Conservation (phyloP, 1,140 invertebrate species). For the Drosophila gunungcola region DNA sequence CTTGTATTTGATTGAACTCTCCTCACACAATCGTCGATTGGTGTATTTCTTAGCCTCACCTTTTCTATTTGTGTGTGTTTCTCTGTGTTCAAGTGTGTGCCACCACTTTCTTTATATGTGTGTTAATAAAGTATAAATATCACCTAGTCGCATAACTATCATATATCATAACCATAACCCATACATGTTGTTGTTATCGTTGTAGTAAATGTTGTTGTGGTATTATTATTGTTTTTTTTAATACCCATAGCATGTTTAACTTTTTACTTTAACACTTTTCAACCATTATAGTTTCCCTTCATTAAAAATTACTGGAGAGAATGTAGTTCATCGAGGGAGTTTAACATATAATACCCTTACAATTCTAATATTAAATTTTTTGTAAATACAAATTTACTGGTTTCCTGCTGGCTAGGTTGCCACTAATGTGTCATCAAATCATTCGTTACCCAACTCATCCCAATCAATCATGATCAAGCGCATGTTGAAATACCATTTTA, state of each 20-base stretch:
- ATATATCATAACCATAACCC: conserved; percentile 11
- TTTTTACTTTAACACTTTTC: neutral
- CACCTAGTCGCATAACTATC: conserved; percentile 19
- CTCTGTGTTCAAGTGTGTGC: conserved; percentile 23
- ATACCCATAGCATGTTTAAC: conserved; percentile 16
- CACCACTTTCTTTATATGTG: conserved; percentile 12
- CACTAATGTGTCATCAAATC: neutral
- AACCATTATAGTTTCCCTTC: neutral
- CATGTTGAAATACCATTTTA: conserved; percentile 9
- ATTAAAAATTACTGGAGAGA: neutral
- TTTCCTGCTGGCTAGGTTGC: neutral
- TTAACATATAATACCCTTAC: neutral
- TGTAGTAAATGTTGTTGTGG: conserved; percentile 9
- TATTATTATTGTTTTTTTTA: neutral
- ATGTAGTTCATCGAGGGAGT: neutral
- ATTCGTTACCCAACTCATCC: neutral
- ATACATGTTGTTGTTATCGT: conserved; percentile 12
- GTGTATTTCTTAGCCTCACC: conserved; percentile 83
- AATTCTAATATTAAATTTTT: neutral
- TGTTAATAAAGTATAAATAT: conserved; percentile 4
- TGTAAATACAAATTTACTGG: neutral
- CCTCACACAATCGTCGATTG: conserved; percentile 83
- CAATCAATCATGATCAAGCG: conserved; percentile 1
- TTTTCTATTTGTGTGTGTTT: conserved; percentile 40
- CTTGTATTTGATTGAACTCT: conserved; percentile 78